phyloP scores from a whole-genome alignment of 2,113 vertebrate genomes.

The Pedionomus torquatus region DNA sequence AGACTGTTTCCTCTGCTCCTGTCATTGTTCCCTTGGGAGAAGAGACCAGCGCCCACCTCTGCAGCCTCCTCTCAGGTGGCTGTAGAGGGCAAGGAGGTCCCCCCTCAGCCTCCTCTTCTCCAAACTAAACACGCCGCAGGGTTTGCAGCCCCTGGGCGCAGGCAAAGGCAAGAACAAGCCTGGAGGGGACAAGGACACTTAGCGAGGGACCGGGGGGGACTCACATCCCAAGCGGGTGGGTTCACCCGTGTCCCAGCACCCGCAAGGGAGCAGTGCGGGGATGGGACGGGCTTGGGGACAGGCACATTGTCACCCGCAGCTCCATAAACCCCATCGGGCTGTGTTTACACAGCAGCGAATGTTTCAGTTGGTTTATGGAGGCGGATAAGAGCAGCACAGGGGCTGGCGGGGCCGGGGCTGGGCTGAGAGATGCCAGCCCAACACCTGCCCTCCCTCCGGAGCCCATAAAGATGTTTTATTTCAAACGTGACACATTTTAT shows the following conservation, averaged over 20 bases:
- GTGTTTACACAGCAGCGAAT: constrained; percentile 49
- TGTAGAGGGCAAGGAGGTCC: no score
- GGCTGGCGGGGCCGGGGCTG: neutral
- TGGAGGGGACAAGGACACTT: neutral
- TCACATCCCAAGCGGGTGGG: neutral
- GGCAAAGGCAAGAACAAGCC: neutral
- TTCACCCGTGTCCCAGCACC: fast-evolving
- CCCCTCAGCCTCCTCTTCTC: no score
- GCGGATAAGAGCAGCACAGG: neutral
- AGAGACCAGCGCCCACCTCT: no score
- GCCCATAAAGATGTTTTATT: constrained; percentile 33
- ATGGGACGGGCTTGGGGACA: neutral
- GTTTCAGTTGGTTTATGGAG: constrained; percentile 63
- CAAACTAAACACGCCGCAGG: neutral
- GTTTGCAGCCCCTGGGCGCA: neutral
- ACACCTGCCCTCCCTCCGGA: neutral
- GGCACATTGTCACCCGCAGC: neutral
- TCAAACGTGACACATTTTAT: neutral
- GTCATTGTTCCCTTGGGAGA: no score
- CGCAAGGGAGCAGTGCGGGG: neutral
- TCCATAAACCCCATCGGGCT: neutral
- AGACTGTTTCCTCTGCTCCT: no score
- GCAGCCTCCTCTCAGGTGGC: no score
- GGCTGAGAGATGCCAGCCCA: neutral
- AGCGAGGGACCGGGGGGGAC: neutral